A percentile compares a stretch with the other conserved stretches of the same genome.
phyloP scores from a whole-genome alignment of 2,113 vertebrate genomes.

The Microtus richardsoni region DNA sequence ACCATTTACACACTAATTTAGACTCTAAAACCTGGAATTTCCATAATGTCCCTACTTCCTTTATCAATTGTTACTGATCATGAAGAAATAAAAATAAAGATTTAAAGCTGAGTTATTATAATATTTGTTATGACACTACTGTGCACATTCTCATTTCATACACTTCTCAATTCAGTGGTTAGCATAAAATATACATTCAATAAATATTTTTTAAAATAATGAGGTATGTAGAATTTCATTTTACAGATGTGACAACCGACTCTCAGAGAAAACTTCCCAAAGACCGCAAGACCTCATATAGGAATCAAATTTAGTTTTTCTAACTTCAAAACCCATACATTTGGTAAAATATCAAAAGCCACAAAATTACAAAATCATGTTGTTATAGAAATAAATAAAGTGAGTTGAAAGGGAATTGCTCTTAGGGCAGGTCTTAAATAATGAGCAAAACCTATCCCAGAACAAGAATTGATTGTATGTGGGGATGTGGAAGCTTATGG shows the following conservation, averaged over 20 bases:
- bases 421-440: constrained; percentile 55
- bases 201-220: constrained; percentile 63
- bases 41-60: not conserved
- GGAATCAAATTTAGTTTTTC: constrained; percentile 66
- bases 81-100: constrained; percentile 51
- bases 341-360: constrained; percentile 66
- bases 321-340: constrained; percentile 61
- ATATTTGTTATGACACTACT: not conserved
- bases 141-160: not conserved
- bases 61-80: constrained; percentile 23
- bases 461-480: constrained; percentile 57
- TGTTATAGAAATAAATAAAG: constrained; percentile 75
- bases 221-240: constrained; percentile 57
- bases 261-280: constrained; percentile 56
- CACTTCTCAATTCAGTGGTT: not conserved
- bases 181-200: constrained; percentile 48
- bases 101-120: constrained; percentile 13
- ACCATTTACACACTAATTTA: not conserved
- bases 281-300: constrained; percentile 59
- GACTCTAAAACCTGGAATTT: not conserved
- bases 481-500: not conserved
- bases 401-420: constrained; percentile 48
- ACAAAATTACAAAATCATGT: constrained; percentile 72
- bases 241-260: constrained; percentile 67
- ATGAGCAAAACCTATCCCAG: constrained; percentile 41